phyloP scores from a whole-genome alignment of 2,797 vertebrate species.

The Sylvilagus floridanus region DNA sequence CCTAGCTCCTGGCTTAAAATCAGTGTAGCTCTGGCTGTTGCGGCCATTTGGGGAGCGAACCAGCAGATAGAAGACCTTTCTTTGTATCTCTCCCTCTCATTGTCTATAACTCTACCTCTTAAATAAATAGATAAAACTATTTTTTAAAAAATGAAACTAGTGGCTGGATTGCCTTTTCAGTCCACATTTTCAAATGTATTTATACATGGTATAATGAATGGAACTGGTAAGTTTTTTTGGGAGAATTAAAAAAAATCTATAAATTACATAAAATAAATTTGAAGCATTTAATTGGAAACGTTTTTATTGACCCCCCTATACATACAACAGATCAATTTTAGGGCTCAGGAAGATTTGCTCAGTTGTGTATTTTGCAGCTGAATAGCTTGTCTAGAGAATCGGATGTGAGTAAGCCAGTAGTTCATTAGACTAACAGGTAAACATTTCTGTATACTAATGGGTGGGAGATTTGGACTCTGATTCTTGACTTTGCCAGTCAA shows the following conservation, averaged over 20 bases:
- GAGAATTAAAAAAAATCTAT: not conserved
- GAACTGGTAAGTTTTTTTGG: constrained; percentile 7
- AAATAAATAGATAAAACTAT: not conserved
- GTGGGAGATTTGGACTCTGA: not conserved
- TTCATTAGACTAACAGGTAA: not conserved
- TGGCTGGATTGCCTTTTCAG: not conserved
- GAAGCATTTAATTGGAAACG: not conserved
- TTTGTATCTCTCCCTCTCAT: no score
- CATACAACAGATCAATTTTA: not conserved
- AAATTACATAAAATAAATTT: not conserved
- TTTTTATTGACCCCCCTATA: not conserved
- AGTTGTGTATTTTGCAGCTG: not conserved
- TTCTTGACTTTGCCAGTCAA: not conserved
- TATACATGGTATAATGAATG: not conserved
- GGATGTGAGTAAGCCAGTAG: not conserved
- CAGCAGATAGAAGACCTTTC: no score
- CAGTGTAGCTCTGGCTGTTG: no score
- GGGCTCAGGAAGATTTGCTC: not conserved
- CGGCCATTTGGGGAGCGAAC: no score
- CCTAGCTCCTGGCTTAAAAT: no score
- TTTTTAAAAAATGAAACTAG: not conserved
- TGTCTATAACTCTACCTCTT: no score
- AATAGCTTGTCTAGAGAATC: constrained; percentile 39
- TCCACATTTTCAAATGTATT: not conserved
- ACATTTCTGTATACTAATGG: not conserved